These are phyloP conservation scores for Hippopotamyrus pictus DNA, from an alignment of 2,797 vertebrate genomes.

Conservation along the genomic window DNA sequence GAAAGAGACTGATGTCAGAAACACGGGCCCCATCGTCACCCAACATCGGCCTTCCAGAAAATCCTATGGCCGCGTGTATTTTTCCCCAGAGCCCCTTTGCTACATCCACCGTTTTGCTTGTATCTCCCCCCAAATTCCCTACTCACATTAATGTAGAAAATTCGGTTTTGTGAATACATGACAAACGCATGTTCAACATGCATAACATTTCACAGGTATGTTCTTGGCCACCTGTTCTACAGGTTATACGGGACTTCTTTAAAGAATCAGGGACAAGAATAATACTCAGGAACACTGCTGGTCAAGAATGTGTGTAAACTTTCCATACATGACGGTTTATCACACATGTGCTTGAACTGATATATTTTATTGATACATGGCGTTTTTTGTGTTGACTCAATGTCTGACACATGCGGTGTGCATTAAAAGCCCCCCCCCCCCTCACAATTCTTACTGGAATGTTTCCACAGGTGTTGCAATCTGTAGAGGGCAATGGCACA, in stretches of 20 bases:
- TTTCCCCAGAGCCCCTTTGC: background rate
- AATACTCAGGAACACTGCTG: background rate
- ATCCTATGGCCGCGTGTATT: background rate
- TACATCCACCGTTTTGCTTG: background rate
- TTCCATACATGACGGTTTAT: background rate
- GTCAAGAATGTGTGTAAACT: background rate
- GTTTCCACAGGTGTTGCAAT: conserved; percentile 16
- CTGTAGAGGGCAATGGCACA: background rate
- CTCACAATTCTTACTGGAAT: background rate
- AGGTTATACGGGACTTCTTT: background rate
- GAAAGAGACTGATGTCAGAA: conserved; percentile 72
- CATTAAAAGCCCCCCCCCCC: background rate
- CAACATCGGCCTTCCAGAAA: background rate
- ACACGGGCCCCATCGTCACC: background rate
- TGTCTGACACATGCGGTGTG: background rate
- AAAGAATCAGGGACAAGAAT: background rate
- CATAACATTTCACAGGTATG: background rate
- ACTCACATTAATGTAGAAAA: background rate
- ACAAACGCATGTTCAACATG: background rate
- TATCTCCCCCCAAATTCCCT: background rate
- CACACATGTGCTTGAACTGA: background rate
- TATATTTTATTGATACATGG: background rate
- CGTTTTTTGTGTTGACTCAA: background rate
- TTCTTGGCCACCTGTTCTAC: background rate
- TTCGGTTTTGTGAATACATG: background rate